Percentiles rank a stretch among this genome's conserved stretches.
These are phyloP conservation scores for Stichodactyla helianthus DNA, from an alignment of 64 coral and sea anemone species.

Conservation along the genomic window DNA sequence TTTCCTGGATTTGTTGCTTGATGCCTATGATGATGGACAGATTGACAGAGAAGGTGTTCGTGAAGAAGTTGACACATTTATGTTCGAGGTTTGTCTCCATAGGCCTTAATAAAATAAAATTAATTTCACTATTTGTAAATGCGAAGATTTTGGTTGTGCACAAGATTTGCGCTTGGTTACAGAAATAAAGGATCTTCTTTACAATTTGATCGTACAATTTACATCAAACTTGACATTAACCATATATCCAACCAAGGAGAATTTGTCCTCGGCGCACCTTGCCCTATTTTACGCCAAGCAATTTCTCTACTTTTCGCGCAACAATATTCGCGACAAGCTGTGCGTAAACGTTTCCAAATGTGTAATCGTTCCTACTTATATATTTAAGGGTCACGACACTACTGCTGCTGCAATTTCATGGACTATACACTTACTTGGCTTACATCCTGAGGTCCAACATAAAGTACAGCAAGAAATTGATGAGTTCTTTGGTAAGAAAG, in stretches of 20 bases:
- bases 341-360: background rate
- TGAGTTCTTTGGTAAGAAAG: constrained; percentile 28
- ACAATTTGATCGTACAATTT: too few relatives aligned
- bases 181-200: too few relatives aligned
- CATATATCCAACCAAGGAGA: too few relatives aligned
- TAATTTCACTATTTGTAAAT: background rate
- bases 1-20: constrained; percentile 61
- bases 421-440: constrained; percentile 26
- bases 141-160: background rate
- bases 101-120: background rate
- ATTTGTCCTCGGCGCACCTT: too few relatives aligned
- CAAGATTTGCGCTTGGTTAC: background rate
- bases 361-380: background rate
- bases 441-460: constrained; percentile 31
- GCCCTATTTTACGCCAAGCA: background rate
- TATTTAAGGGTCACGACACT: constrained; percentile 49
- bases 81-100: constrained; percentile 54
- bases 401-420: constrained; percentile 45
- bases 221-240: too few relatives aligned
- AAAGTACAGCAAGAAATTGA: constrained; percentile 53
- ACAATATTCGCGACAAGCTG: background rate
- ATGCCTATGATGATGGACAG: constrained; percentile 59
- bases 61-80: constrained; percentile 78
- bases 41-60: constrained; percentile 55
- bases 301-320: background rate